Conservation (phyloP, 2,797 vertebrate genomes). For the Liasis olivaceus region DNA sequence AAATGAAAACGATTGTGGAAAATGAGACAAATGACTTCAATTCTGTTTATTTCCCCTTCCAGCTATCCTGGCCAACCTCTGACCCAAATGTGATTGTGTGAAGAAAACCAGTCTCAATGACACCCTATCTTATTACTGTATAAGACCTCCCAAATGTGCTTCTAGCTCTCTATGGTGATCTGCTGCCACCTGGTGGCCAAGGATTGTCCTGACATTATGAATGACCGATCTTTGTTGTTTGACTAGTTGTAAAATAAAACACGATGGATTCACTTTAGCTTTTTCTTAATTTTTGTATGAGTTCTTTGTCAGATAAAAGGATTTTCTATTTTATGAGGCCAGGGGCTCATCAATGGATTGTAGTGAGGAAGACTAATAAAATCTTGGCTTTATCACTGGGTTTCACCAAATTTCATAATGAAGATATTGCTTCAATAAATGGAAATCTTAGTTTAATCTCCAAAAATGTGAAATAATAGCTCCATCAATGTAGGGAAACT, state of each 20-base stretch:
- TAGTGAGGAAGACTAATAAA: not conserved
- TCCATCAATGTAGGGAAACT: not conserved
- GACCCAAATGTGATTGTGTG: too few species aligned
- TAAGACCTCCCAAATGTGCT: not conserved
- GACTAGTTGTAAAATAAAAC: not conserved
- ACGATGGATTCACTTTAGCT: not conserved
- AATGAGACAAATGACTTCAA: not conserved
- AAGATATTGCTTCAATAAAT: not conserved
- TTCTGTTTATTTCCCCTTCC: too few species aligned
- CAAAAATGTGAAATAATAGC: not conserved
- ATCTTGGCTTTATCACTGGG: too few species aligned
- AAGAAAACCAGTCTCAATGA: not conserved
- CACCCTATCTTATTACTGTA: not conserved
- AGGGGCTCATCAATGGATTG: not conserved
- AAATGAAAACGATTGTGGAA: not conserved
- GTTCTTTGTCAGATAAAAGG: not conserved
- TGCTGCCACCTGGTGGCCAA: conserved; percentile 76
- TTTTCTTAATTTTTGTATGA: not conserved
- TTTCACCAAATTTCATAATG: not conserved
- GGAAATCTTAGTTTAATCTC: not conserved
- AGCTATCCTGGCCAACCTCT: too few species aligned
- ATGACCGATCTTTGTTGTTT: not conserved
- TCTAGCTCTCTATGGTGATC: conserved; percentile 47
- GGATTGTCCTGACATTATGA: conserved; percentile 21
- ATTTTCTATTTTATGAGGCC: not conserved